A percentile compares a stretch with the other conserved stretches of the same genome.
These are phyloP conservation scores for Ammospiza nelsoni DNA, from an alignment of 2,113 vertebrate species.

Conservation along the genomic window DNA sequence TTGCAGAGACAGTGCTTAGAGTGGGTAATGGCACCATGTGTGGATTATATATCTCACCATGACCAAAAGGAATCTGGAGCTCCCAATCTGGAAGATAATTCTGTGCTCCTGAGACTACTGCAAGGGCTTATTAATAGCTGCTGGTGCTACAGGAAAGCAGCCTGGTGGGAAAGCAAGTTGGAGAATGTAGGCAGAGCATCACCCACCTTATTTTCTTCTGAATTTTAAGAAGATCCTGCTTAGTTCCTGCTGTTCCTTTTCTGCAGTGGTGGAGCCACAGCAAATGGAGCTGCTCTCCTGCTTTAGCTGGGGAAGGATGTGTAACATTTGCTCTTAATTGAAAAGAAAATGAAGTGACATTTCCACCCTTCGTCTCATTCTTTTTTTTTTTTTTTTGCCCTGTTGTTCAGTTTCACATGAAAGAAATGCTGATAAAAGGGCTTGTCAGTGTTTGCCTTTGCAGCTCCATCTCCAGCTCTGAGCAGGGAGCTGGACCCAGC, in stretches of 20 bases:
- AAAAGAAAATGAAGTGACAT: background rate
- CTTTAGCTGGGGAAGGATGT: background rate
- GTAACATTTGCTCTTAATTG: background rate
- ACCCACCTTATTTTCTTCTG: conserved; percentile 33
- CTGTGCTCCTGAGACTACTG: background rate
- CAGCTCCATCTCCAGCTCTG: background rate
- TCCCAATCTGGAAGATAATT: conserved; percentile 53
- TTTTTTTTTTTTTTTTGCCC: background rate
- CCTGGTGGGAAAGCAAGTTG: background rate
- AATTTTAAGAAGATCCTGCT: conserved; percentile 4
- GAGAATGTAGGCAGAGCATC: conserved; percentile 30
- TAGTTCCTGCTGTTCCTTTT: background rate
- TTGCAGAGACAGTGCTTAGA: conserved; percentile 11
- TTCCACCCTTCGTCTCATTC: background rate
- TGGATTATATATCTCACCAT: conserved; percentile 18
- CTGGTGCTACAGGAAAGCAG: background rate
- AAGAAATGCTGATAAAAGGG: background rate
- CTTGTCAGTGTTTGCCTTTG: background rate
- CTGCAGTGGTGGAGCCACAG: background rate
- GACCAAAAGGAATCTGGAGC: conserved; percentile 47
- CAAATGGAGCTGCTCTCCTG: background rate
- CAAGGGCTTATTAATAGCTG: conserved; percentile 41
- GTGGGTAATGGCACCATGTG: conserved; percentile 26
- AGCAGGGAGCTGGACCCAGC: background rate
- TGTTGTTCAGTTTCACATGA: background rate